Percentiles rank a stretch among this genome's conserved stretches.
These are phyloP conservation scores for Bathynomus jamesi DNA, from an alignment of 1,140 invertebrate genomes.

Conservation along the genomic window DNA sequence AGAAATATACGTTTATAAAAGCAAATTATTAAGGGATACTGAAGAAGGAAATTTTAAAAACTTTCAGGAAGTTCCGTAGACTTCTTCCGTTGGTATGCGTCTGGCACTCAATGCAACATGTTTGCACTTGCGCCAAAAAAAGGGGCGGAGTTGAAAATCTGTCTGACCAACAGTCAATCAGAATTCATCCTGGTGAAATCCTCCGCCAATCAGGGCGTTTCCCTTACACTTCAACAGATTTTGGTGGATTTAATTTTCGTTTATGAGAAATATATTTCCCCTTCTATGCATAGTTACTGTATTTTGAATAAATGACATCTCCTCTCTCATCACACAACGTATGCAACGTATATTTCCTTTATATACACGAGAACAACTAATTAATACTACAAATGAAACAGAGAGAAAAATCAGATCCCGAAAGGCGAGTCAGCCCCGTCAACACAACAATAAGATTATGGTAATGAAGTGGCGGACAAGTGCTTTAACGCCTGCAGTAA, in stretches of 20 bases:
- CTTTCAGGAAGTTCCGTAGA: no score
- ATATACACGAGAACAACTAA: no score
- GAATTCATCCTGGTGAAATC: conserved; percentile 29
- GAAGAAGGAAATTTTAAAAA: no score
- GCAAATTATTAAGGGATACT: no score
- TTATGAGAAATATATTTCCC: conserved; percentile 19
- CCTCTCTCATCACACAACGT: no score
- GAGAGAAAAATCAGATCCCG: not conserved
- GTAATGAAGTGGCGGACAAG: conserved; percentile 36
- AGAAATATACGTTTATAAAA: no score
- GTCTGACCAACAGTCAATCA: conserved; percentile 35
- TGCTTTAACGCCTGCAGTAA: conserved; percentile 29
- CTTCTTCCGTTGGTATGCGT: no score
- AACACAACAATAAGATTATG: conserved; percentile 36
- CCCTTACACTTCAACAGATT: conserved; percentile 33
- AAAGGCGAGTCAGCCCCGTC: conserved; percentile 17
- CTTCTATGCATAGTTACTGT: no score
- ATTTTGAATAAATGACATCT: no score
- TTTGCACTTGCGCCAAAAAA: conserved; percentile 28
- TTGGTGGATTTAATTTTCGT: conserved; percentile 35
- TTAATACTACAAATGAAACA: no score
- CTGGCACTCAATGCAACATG: not conserved
- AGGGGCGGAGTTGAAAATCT: conserved; percentile 31
- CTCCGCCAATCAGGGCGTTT: conserved; percentile 32
- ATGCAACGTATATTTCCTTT: no score